These are phyloP conservation scores for Vanessa atalanta DNA, from an alignment of 1,140 invertebrate genomes.

Conservation along the genomic window DNA sequence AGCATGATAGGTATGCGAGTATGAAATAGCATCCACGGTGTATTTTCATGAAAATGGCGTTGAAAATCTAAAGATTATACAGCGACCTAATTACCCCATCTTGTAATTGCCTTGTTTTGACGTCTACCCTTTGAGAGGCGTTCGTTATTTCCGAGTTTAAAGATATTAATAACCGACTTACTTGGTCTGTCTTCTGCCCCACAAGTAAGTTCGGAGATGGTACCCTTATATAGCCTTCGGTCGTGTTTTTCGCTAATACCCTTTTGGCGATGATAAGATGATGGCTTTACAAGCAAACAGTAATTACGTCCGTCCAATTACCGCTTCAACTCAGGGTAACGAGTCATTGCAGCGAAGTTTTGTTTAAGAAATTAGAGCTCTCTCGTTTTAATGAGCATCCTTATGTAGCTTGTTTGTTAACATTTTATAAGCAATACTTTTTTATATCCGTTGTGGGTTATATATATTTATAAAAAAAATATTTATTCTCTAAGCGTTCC, in stretches of 20 bases:
- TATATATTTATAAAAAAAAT: too few species aligned
- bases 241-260: constrained; percentile 76
- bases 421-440: constrained; percentile 27
- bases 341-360: constrained; percentile 54
- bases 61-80: constrained; percentile 44
- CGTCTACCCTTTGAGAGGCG: constrained; percentile 73
- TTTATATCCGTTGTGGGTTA: constrained; percentile 8
- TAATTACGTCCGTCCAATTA: constrained; percentile 76
- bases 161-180: constrained; percentile 78
- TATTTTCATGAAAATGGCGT: constrained; percentile 32
- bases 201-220: constrained; percentile 41
- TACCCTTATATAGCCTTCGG: constrained; percentile 42
- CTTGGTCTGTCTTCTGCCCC: constrained; percentile 57
- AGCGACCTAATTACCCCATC: constrained; percentile 73
- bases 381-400: constrained; percentile 40
- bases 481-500: too few species aligned
- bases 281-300: constrained; percentile 76
- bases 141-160: constrained; percentile 72
- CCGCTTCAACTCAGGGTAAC: constrained; percentile 55
- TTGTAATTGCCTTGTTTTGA: constrained; percentile 78
- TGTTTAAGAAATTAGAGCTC: constrained; percentile 51
- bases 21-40: constrained; percentile 27
- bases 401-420: constrained; percentile 35
- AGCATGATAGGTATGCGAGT: constrained; percentile 26
- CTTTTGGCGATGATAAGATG: constrained; percentile 76